Conservation (phyloP, 2,888 invertebrate genomes). For the Coleophora deauratella region DNA sequence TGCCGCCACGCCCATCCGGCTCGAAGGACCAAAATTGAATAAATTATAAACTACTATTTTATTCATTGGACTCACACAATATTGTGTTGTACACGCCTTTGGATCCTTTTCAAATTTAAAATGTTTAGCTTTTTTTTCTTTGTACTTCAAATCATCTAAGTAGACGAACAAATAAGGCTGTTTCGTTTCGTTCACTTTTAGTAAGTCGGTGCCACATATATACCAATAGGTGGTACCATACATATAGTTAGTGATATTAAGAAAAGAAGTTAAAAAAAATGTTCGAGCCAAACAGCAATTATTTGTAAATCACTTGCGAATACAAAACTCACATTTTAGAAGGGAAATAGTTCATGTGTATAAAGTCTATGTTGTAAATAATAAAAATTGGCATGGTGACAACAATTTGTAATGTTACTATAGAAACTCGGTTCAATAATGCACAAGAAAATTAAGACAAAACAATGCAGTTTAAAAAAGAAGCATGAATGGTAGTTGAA, state of each 20-base stretch:
- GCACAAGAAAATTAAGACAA: not conserved
- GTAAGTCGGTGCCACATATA: too few relatives aligned
- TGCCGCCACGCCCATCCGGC: slow-evolving; percentile 47
- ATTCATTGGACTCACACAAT: slow-evolving; percentile 20
- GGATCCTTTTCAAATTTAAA: slow-evolving; percentile 13
- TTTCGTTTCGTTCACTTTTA: too few relatives aligned
- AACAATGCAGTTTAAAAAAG: too few relatives aligned
- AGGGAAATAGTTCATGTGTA: slow-evolving; percentile 24
- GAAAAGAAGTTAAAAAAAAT: slow-evolving; percentile 3
- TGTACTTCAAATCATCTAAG: too few relatives aligned
- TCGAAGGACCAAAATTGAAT: slow-evolving; percentile 36
- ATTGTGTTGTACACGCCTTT: slow-evolving; percentile 17
- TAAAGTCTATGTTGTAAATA: slow-evolving; percentile 38
- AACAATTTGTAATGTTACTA: slow-evolving; percentile 5
- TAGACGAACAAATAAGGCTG: too few relatives aligned
- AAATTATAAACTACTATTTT: slow-evolving; percentile 40
- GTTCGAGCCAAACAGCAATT: too few relatives aligned
- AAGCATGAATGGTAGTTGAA: too few relatives aligned
- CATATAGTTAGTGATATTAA: too few relatives aligned
- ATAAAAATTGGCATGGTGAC: slow-evolving; percentile 41
- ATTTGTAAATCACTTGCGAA: slow-evolving; percentile 26
- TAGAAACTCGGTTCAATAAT: not conserved
- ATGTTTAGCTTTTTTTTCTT: too few relatives aligned
- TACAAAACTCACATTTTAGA: slow-evolving; percentile 33
- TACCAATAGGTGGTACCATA: too few relatives aligned